Evolutionary conservation across 2,888 invertebrate genomes (phyloP).

Genomic region (Sinohyriopsis cumingii): DNA sequence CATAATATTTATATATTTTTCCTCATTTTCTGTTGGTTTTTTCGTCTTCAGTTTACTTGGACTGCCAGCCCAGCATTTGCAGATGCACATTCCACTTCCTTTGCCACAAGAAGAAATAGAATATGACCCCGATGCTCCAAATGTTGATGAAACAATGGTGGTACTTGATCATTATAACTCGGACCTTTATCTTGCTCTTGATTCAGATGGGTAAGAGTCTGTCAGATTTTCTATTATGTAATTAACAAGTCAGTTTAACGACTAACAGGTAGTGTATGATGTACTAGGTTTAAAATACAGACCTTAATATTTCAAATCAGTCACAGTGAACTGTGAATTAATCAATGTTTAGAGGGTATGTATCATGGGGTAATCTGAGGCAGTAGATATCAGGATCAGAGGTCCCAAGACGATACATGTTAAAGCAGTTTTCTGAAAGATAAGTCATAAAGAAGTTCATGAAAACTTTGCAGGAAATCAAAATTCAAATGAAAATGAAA

Average conservation of each 20-base stretch:
- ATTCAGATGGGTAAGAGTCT: slow-evolving; percentile 61
- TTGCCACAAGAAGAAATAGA: slow-evolving; percentile 7
- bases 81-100: slow-evolving; percentile 18
- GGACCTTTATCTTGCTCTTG: slow-evolving; percentile 64
- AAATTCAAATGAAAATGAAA: no score
- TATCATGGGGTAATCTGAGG: no score
- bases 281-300: not conserved
- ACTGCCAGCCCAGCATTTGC: slow-evolving; percentile 29
- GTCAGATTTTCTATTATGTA: not conserved
- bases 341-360: no score
- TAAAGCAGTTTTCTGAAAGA: no score
- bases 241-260: not conserved
- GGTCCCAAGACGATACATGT: no score
- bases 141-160: slow-evolving; percentile 45
- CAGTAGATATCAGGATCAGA: no score
- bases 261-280: not conserved
- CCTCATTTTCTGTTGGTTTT: slow-evolving; percentile 13
- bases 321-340: no score
- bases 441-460: no score
- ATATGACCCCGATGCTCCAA: slow-evolving; percentile 18
- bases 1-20: not conserved
- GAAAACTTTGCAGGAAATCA: no score
- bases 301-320: no score
- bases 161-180: slow-evolving; percentile 67
- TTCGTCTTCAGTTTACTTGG: slow-evolving; percentile 30